A percentile compares a stretch with the other conserved stretches of the same genome.
Conservation (phyloP, 1,140 invertebrate species). For the Eriocheir sinensis region DNA sequence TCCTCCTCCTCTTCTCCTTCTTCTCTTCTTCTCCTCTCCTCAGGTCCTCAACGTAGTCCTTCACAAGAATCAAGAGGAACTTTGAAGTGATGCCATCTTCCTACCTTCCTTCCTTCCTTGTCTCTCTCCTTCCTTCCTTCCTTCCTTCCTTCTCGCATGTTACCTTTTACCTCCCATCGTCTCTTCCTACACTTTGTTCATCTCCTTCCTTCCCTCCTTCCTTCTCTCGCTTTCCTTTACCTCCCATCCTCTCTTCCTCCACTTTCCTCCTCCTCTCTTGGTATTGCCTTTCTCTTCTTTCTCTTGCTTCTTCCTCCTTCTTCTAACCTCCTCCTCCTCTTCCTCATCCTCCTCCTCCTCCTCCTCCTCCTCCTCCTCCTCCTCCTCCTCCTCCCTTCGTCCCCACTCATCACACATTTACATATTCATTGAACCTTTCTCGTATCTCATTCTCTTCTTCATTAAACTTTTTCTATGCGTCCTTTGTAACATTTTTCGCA, state of each 20-base stretch:
- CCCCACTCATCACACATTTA: slow-evolving; percentile 59
- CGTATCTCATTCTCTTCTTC: slow-evolving; percentile 68
- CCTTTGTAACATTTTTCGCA: slow-evolving; percentile 51
- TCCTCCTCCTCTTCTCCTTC: not conserved
- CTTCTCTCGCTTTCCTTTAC: not conserved
- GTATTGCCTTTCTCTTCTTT: not conserved
- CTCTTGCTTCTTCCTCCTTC: not conserved
- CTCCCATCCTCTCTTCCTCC: not conserved
- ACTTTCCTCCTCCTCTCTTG: not conserved
- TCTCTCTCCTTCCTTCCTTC: not conserved
- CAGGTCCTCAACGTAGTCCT: not conserved
- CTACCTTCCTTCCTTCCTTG: too few species aligned
- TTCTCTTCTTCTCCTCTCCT: slow-evolving; percentile 15
- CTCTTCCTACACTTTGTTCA: not conserved
- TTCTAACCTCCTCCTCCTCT: not conserved
- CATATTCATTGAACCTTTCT: slow-evolving; percentile 65
- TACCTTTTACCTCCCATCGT: not conserved
- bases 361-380: not conserved
- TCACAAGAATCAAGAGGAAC: slow-evolving; percentile 28
- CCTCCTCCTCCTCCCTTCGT: not conserved
- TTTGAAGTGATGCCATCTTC: slow-evolving; percentile 44
- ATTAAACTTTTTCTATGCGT: slow-evolving; percentile 65
- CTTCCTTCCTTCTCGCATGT: not conserved
- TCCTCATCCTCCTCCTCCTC: not conserved
- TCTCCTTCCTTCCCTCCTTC: not conserved